Conservation (phyloP, 2,797 vertebrate genomes). For the Peromyscus attwateri region DNA sequence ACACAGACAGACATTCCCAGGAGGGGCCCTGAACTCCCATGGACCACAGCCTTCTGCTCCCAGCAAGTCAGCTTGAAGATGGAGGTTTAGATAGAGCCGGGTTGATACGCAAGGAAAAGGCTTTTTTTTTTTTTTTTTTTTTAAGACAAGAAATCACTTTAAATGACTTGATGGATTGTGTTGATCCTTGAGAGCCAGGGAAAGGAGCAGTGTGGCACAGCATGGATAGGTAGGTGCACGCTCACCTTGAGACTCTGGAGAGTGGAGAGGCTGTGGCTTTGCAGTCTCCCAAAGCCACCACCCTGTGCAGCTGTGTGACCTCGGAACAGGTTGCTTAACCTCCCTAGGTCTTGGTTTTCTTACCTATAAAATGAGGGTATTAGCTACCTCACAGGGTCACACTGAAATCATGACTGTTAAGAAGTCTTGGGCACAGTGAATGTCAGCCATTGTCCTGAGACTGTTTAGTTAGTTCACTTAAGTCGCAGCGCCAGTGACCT, state of each 20-base stretch:
- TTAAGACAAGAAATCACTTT: background rate
- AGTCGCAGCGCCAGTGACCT: background rate
- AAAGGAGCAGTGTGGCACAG: accelerated
- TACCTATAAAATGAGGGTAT: background rate
- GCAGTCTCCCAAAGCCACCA: background rate
- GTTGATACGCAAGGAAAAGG: conserved; percentile 38
- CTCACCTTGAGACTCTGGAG: background rate
- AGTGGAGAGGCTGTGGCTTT: background rate
- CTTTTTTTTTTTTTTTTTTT: background rate
- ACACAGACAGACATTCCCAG: conserved; percentile 37
- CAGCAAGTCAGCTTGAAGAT: conserved; percentile 32
- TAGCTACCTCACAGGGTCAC: accelerated
- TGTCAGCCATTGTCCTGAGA: background rate
- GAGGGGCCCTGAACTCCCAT: background rate
- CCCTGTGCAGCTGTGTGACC: background rate
- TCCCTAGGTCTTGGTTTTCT: background rate
- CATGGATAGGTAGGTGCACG: background rate
- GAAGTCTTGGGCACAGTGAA: background rate
- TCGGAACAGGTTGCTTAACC: background rate
- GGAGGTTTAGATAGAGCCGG: conserved; percentile 39
- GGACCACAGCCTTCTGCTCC: background rate
- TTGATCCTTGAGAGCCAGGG: background rate
- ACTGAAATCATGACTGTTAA: background rate
- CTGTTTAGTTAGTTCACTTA: background rate
- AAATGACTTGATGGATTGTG: background rate